Evolutionary conservation across 2,113 vertebrate species (phyloP).

Genomic region (Ceyx cyanopectus): DNA sequence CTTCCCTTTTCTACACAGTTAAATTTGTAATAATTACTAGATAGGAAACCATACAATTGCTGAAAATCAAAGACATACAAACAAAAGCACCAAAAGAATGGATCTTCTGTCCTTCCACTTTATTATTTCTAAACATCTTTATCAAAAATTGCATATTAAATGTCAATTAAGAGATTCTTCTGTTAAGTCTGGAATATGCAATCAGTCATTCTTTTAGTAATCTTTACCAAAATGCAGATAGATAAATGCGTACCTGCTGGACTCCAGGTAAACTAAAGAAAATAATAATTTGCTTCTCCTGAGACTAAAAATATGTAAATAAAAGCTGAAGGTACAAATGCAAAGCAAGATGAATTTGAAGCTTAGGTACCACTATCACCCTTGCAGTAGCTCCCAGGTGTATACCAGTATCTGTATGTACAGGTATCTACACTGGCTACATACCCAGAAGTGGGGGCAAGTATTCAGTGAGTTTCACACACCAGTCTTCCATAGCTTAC

Average conservation of each 20-base stretch:
- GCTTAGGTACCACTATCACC: neutral
- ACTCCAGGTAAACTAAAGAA: neutral
- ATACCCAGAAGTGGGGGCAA: accelerated
- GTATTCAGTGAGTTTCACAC: neutral
- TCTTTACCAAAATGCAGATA: neutral
- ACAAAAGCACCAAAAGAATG: accelerated
- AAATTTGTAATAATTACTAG: neutral
- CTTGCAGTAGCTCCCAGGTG: neutral
- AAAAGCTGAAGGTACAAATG: neutral
- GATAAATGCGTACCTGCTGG: neutral
- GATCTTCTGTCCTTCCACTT: neutral
- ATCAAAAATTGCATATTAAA: neutral
- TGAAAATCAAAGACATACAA: neutral
- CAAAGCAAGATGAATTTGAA: no score
- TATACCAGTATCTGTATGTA: neutral
- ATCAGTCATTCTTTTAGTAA: neutral
- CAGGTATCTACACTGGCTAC: neutral
- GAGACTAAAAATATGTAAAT: slow-evolving; percentile 19
- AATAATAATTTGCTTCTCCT: neutral
- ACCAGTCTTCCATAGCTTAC: neutral
- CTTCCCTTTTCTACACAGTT: neutral
- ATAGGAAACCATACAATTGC: neutral
- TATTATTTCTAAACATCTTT: neutral
- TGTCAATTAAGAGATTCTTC: neutral
- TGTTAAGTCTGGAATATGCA: neutral